These are phyloP conservation scores for Sisor rabdophorus DNA, from an alignment of 2,113 vertebrate species.

Conservation along the genomic window DNA sequence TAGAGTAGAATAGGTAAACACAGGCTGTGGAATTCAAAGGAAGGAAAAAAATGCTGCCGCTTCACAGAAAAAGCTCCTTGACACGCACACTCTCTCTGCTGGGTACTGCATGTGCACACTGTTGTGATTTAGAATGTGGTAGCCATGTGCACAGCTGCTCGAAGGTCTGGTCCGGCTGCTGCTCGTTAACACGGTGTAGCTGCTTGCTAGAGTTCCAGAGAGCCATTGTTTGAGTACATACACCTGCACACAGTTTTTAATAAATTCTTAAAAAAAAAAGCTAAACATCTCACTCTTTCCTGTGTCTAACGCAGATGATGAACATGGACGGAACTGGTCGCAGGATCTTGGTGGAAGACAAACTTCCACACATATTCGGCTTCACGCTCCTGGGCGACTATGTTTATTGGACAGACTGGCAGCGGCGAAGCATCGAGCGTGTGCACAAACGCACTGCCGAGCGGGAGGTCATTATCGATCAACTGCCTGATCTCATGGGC, in stretches of 20 bases:
- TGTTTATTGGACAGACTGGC: conserved; percentile 99
- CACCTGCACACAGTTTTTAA: not conserved
- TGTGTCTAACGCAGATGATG: conserved; percentile 73
- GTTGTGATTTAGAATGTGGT: conserved; percentile 47
- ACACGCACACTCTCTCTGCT: not conserved
- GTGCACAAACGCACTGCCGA: conserved; percentile 79
- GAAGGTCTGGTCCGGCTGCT: conserved; percentile 53
- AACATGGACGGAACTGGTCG: conserved; percentile 82
- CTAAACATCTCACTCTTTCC: not conserved
- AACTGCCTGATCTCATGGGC: conserved; percentile 94
- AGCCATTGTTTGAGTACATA: not conserved
- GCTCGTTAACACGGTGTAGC: conserved; percentile 55
- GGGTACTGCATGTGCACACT: not conserved
- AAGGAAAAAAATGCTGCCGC: conserved; percentile 15
- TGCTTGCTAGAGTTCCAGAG: conserved; percentile 50
- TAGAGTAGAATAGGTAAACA: conserved; percentile 20
- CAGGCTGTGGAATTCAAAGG: conserved; percentile 8
- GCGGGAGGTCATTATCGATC: conserved; percentile 91
- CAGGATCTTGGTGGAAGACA: conserved; percentile 86
- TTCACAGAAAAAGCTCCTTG: not conserved
- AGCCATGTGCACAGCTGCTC: conserved; percentile 59
- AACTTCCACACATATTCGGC: conserved; percentile 94
- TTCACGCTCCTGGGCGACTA: conserved; percentile 92
- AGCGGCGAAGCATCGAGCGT: conserved; percentile 90
- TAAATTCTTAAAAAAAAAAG: too few species aligned